These are phyloP conservation scores for Macquaria ambigua DNA, from an alignment of 2,113 vertebrate species.

Conservation along the genomic window DNA sequence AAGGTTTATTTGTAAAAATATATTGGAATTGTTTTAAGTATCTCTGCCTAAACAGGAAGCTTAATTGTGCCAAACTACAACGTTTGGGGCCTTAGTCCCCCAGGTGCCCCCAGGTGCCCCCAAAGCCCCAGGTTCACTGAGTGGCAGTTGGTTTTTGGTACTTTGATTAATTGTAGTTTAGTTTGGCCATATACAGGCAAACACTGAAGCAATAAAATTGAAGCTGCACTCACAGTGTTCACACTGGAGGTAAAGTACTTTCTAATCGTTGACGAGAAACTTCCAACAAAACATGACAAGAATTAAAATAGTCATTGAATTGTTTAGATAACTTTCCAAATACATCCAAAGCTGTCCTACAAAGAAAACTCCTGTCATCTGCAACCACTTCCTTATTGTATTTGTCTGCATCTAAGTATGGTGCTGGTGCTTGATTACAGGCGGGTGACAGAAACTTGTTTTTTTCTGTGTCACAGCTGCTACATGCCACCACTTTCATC, in stretches of 20 bases:
- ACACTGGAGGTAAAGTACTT: background rate
- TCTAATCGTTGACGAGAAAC: background rate
- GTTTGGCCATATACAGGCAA: background rate
- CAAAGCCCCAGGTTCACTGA: background rate
- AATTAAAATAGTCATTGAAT: background rate
- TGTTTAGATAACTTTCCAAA: background rate
- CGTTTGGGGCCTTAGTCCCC: background rate
- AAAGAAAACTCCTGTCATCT: background rate
- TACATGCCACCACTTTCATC: slow-evolving; percentile 6
- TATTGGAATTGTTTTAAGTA: background rate
- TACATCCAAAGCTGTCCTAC: background rate
- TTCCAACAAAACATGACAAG: background rate
- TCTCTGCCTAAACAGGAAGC: background rate
- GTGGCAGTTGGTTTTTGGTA: background rate
- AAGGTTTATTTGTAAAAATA: slow-evolving; percentile 3
- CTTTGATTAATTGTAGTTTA: background rate
- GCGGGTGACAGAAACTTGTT: background rate
- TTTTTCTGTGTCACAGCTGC: background rate
- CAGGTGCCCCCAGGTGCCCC: background rate
- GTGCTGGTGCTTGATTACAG: background rate
- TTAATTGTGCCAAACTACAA: background rate
- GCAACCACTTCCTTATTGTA: slow-evolving; percentile 6
- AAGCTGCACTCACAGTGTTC: background rate
- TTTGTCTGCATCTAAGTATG: background rate
- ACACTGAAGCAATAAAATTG: background rate